Conservation (phyloP, 2,888 invertebrate genomes). For the Epirrhoe alternata region DNA sequence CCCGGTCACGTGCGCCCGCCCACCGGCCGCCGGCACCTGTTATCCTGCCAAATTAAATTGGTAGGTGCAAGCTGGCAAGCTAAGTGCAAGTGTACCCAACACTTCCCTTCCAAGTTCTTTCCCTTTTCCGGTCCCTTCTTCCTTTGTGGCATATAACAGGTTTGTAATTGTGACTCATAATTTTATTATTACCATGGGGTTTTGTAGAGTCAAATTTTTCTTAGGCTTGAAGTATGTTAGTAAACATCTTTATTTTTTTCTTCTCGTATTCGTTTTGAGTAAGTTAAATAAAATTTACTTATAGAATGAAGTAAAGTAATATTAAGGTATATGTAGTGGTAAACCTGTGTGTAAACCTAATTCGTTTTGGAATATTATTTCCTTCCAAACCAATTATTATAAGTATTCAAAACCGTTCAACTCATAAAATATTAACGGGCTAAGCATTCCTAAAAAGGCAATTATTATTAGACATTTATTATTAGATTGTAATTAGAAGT, state of each 20-base stretch:
- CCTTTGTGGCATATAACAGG: slow-evolving; percentile 34
- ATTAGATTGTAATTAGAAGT: too few relatives aligned
- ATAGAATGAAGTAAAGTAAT: too few relatives aligned
- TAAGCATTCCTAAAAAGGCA: too few relatives aligned
- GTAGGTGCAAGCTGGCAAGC: slow-evolving; percentile 25
- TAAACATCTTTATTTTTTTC: not conserved
- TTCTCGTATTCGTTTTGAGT: not conserved
- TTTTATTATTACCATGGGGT: not conserved
- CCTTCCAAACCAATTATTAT: too few relatives aligned
- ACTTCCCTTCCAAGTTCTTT: slow-evolving; percentile 50
- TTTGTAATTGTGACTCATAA: slow-evolving; percentile 29
- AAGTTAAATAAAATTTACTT: too few relatives aligned
- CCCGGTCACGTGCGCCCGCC: slow-evolving; percentile 71
- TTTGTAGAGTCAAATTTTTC: slow-evolving; percentile 14
- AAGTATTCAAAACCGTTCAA: too few relatives aligned
- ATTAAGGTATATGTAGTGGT: too few relatives aligned
- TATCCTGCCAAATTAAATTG: slow-evolving; percentile 66
- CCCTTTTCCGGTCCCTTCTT: slow-evolving; percentile 59
- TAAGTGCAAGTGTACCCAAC: slow-evolving; percentile 39
- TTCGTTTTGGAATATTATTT: too few relatives aligned
- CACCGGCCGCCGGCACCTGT: slow-evolving; percentile 63
- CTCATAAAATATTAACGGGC: too few relatives aligned
- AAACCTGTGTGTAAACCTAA: too few relatives aligned
- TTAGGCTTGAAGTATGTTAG: not conserved
- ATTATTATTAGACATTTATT: too few relatives aligned